A percentile compares a stretch with the other conserved stretches of the same genome.
phyloP scores from a whole-genome alignment of 2,888 invertebrate species.

The Lydus trimaculatus region DNA sequence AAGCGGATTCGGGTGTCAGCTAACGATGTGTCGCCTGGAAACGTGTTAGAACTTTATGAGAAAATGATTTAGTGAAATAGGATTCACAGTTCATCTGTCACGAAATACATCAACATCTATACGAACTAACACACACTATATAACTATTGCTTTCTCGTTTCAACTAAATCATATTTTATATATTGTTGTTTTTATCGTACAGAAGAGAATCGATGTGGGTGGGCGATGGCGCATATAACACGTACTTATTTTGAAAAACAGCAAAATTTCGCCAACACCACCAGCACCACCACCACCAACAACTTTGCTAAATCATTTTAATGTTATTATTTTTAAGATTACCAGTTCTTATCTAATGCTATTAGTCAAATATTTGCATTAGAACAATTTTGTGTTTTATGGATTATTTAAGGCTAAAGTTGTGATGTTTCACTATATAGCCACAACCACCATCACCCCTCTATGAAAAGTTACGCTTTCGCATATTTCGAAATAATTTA shows the following conservation, averaged over 20 bases:
- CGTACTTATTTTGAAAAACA: neutral
- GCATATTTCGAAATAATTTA: slow-evolving; percentile 54
- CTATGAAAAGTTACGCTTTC: slow-evolving; percentile 39
- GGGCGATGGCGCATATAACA: neutral
- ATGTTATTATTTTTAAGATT: neutral
- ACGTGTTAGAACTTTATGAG: slow-evolving; percentile 52
- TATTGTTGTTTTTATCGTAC: neutral
- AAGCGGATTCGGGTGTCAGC: slow-evolving; percentile 44
- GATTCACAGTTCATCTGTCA: slow-evolving; percentile 61
- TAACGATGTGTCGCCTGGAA: slow-evolving; percentile 48
- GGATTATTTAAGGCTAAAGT: neutral
- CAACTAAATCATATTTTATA: neutral
- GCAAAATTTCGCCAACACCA: neutral
- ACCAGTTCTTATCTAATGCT: neutral
- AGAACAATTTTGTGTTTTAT: neutral
- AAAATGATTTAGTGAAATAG: slow-evolving; percentile 59
- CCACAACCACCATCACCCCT: neutral
- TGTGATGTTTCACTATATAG: neutral
- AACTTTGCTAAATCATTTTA: neutral
- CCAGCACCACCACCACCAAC: too few species aligned
- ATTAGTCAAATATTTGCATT: slow-evolving; percentile 2
- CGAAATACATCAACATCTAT: slow-evolving; percentile 52
- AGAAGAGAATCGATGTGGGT: slow-evolving; percentile 8
- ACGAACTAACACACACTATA: slow-evolving; percentile 37
- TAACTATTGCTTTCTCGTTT: slow-evolving; percentile 12